phyloP scores from a whole-genome alignment of 2,113 vertebrate species.

The Sitta europaea region DNA sequence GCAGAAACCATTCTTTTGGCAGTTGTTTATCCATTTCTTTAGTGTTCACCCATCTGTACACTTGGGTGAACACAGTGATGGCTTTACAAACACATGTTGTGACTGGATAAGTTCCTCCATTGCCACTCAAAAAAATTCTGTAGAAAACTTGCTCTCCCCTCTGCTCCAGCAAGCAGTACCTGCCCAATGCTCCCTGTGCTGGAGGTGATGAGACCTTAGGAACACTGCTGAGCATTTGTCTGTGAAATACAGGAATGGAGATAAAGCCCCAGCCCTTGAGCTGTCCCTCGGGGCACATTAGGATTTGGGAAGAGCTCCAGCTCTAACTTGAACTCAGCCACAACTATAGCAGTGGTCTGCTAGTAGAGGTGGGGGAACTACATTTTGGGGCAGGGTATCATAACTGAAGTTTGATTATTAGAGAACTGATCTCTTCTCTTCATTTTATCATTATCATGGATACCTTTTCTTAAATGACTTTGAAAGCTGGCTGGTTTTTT shows the following conservation, averaged over 20 bases:
- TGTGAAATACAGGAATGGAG: background rate
- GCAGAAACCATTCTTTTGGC: background rate
- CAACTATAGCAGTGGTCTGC: background rate
- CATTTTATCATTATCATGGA: background rate
- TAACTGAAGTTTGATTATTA: background rate
- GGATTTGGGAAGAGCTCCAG: background rate
- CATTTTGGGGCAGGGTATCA: background rate
- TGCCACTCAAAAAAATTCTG: background rate
- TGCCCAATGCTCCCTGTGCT: background rate
- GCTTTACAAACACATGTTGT: background rate
- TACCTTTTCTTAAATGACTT: background rate
- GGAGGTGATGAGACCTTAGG: background rate
- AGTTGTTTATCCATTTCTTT: background rate
- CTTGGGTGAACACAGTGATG: background rate
- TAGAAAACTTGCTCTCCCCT: background rate
- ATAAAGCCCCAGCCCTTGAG: background rate
- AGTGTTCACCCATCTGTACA: background rate
- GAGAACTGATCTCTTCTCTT: background rate
- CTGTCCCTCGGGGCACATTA: background rate
- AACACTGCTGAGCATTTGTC: background rate
- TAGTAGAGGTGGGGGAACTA: background rate
- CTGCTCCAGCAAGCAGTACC: background rate
- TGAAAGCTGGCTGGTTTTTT: background rate
- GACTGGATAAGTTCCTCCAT: background rate
- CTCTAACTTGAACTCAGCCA: background rate